Evolutionary conservation across 2,888 invertebrate species (phyloP).

Genomic region (Heteromurus nitidus): DNA sequence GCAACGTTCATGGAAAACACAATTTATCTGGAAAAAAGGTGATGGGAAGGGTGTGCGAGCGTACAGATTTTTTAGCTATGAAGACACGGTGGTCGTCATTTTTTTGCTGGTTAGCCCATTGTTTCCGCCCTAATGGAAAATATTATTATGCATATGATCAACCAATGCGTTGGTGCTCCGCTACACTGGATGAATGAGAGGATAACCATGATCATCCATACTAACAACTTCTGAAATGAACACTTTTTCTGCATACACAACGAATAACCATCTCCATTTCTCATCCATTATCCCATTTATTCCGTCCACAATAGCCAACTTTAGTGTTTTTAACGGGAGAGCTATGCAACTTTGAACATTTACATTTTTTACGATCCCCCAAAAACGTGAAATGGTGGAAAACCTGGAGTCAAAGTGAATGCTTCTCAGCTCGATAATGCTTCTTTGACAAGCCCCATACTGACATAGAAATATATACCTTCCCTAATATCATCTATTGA

Average conservation of each 20-base stretch:
- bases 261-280: not conserved
- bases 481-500: not conserved
- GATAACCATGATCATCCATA: constrained; percentile 23
- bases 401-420: not conserved
- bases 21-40: not conserved
- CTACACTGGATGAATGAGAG: constrained; percentile 20
- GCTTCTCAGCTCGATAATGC: not conserved
- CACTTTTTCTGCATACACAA: no score
- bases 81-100: not conserved
- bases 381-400: not conserved
- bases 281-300: constrained; percentile 40
- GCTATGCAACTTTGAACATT: constrained; percentile 44
- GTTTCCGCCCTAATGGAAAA: constrained; percentile 15
- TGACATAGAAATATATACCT: not conserved
- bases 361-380: constrained; percentile 17
- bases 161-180: not conserved
- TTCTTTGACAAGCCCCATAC: not conserved
- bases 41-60: not conserved
- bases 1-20: not conserved
- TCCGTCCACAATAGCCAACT: not conserved
- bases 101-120: constrained; percentile 12
- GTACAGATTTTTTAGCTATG: not conserved
- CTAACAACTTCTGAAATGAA: constrained; percentile 12
- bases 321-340: constrained; percentile 11
- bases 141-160: constrained; percentile 41